phyloP scores from a whole-genome alignment of 2,113 vertebrate genomes.

The Heliornis fulica region DNA sequence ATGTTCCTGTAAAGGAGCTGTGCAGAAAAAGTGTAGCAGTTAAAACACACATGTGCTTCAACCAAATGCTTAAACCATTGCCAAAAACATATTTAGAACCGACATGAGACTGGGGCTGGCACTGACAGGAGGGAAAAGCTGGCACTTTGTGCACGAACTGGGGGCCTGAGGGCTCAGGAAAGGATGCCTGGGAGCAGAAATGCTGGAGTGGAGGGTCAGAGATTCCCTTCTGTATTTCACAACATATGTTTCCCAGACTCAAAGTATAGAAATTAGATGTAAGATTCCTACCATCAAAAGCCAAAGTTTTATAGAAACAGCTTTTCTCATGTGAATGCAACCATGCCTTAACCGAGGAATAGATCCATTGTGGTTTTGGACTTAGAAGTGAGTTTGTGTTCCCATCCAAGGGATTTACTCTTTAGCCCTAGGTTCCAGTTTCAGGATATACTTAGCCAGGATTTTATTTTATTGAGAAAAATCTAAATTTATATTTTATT shows the following conservation, averaged over 20 bases:
- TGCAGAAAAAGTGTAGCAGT: background rate
- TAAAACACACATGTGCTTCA: background rate
- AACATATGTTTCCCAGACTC: slow-evolving; percentile 12
- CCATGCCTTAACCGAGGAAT: background rate
- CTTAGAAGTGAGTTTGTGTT: background rate
- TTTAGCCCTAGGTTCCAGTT: background rate
- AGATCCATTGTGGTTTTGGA: background rate
- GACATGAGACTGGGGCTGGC: slow-evolving; percentile 14
- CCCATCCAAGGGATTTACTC: background rate
- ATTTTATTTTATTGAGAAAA: background rate
- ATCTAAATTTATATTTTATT: background rate
- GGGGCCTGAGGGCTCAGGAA: background rate
- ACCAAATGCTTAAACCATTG: background rate
- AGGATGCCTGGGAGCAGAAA: background rate
- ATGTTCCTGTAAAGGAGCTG: background rate
- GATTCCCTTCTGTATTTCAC: background rate
- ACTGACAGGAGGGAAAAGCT: background rate
- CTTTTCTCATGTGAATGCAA: background rate
- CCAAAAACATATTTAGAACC: slow-evolving; percentile 12
- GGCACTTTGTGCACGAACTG: slow-evolving; percentile 1
- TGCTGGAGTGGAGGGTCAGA: slow-evolving; percentile 37
- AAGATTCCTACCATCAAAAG: background rate
- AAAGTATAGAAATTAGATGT: background rate
- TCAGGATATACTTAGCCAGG: background rate
- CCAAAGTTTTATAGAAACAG: background rate